Percentiles rank a stretch among this genome's conserved stretches.
Conservation (phyloP, 2,888 invertebrate genomes). For the Campaea margaritaria region DNA sequence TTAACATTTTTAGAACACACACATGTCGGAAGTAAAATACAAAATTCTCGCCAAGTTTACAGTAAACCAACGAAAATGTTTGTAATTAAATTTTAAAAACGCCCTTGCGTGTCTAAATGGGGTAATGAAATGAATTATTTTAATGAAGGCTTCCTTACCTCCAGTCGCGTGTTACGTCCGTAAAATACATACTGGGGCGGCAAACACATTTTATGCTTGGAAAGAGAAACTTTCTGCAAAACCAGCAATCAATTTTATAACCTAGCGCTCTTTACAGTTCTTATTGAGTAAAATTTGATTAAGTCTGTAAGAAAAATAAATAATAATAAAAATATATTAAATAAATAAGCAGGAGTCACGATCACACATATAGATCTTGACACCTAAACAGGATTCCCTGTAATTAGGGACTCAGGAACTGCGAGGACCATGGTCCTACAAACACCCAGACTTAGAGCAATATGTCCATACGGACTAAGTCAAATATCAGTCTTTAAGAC, state of each 20-base stretch:
- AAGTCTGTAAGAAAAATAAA: no score
- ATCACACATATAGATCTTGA: no score
- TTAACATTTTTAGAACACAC: background rate
- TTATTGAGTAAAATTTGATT: no score
- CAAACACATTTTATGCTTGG: slow-evolving; percentile 9
- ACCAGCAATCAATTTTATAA: background rate
- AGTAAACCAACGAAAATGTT: slow-evolving; percentile 11
- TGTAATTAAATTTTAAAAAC: slow-evolving; percentile 69
- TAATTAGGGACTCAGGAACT: no score
- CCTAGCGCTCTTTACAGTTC: background rate
- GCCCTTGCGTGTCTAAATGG: slow-evolving; percentile 68
- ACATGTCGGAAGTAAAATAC: background rate
- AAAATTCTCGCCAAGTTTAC: slow-evolving; percentile 5
- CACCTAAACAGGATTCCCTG: no score
- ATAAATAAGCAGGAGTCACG: no score
- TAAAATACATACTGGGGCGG: slow-evolving; percentile 12
- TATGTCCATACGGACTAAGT: no score
- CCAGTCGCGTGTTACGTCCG: slow-evolving; percentile 37
- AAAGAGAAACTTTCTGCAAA: background rate
- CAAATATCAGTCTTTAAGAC: no score
- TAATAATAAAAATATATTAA: no score
- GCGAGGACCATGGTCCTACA: no score
- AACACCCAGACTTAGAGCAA: no score
- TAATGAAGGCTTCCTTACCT: slow-evolving; percentile 63
- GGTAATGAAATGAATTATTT: slow-evolving; percentile 78